Base-by-base conservation (phyloP, 2,113 vertebrate species). In the Baryphthengus martii region DNA sequence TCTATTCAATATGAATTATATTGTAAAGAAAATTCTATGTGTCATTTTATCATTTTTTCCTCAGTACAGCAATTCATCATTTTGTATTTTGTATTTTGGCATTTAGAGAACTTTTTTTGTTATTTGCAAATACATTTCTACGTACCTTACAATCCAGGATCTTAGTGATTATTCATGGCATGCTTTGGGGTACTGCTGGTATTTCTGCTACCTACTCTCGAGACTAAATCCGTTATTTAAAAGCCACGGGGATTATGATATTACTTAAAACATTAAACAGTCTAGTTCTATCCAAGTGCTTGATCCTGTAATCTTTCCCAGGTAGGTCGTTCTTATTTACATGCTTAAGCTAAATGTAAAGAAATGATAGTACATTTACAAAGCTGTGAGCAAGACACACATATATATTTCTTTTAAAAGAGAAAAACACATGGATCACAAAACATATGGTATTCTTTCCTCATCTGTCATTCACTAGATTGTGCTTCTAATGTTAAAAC, bases 351-450 rank as follows among this genome's bases (percentile, higher is more conserved):
- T 96, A 93, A 91, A 96, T 67, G 49, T 86, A 92, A 96, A 90
- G 67, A 95, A 95, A 95, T 88, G 86, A 92, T 96, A 85, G 87
- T 96, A 87, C 92, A 94, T 97, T 94, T 95, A 96, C 87, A 94
- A 96, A 97, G 88, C 95, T 95, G 94, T 97, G 85, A 97, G 92
- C 93, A 96, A 71, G 81, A 76, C 31, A 72, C 58, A 71, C 33
- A n/a, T 39, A 24, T 62, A 37, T 61, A 66, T 91, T 88, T 83
- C 75, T 86, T 76, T 88, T 81, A 71, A 63, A 75, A 93, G 49
- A 85, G 75, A 90, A 76, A 94, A 92, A 21, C 29, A 55, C 47
- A 59, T 24, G 35, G 37, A 93, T 94, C 76, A 88, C 62, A 70
- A 87, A 95, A 58, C 79, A 90, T 84, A 88, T 56, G 82, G 76